Evolutionary conservation across 1,140 invertebrate genomes (phyloP), one percentile per base, ranked within the genome.

Genomic region (Calosoma granatense): DNA sequence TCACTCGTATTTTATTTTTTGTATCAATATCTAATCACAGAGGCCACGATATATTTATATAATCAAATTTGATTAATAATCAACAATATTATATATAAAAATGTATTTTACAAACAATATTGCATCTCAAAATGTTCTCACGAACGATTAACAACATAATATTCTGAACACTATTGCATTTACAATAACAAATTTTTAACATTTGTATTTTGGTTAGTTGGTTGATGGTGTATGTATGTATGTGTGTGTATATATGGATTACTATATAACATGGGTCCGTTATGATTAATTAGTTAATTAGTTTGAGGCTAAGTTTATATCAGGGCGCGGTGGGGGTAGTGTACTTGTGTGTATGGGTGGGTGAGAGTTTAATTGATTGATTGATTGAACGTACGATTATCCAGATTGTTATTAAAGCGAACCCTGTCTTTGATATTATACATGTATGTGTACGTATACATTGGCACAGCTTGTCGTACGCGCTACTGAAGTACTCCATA

Each of bases 31-130:
- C 41, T 47, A 47, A 47, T 47, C 41, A 47, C 41, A 47, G 41
- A 47, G 41, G 41, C 41, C 41, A 47, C 41, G 41, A 47, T 47
- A 17, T 47, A 30, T 30, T 6, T 30, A 30, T 30, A 47, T 47
- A 47, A 9, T 47, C 41, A 17, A 47, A 47, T 47, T 47, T 47
- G 41, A 6, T 30, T 30, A 6, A 30, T 30, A 30, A 30, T 47
- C 41, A 47, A 47, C 41, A 47, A 47, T 47, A 47, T 47, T 47
- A 47, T 47, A 30, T 30, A 47, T 47, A 47, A 47, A 47, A 47
- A 47, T 47, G 41, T 47, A 47, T 36, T n/a, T 9, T 47, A 47
- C 41, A 47, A 47, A 47, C 41, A 47, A 47, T 47, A 47, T 47
- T 47, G 41, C 9, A 47, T 47, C 41, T 47, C 41, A 47, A 47